Base-by-base conservation (phyloP, 1,140 invertebrate species). In the Meloidogyne hapla region DNA sequence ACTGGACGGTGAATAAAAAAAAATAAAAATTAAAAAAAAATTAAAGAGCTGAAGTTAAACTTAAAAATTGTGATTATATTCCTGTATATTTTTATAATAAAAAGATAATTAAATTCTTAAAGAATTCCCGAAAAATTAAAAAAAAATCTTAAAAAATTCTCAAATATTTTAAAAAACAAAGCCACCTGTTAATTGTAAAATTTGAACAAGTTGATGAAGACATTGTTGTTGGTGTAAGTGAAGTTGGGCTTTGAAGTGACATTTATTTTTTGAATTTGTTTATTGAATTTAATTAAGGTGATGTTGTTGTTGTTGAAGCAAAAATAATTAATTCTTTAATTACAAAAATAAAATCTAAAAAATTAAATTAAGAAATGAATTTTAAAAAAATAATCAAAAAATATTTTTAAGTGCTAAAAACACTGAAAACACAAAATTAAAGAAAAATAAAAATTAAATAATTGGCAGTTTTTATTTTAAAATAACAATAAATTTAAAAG, bases 101-200 rank as follows among this genome's bases (percentile, higher is more conserved):
- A 33, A 33, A 6, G 1, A 33, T 6, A 0, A 33, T 33, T 76
- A 69, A 18, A 74, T 6, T 42, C 28, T 28, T 15, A 76, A 9
- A 21, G 0, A 74, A 6, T 13, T 28, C 9, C 25, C 56, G 15
- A n/a, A 38, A 74, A 40, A 63, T 25, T 66, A 66, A 74, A 25
- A 74, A 74, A 69, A 66, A 23, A 69, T 23, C 56, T 23, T 12
- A 23, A 38, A 33, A 42, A 70, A 70, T 42, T 15, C n/a, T n/a
- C 4, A 70, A 48, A 45, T 66, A 73, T 71, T 18, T 28, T 45
- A 56, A 74, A n/a, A 25, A 64, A 77, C 9, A 25, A 23, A 15
- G 33, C 61, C 33, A 77, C 76, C 76, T 77, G 64, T 77, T 77
- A 69, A 77, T 61, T 28, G 76, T 78, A 62, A 77, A 77, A 15